Conservation (phyloP, 2,888 invertebrate genomes). For the Papilio gigon region DNA sequence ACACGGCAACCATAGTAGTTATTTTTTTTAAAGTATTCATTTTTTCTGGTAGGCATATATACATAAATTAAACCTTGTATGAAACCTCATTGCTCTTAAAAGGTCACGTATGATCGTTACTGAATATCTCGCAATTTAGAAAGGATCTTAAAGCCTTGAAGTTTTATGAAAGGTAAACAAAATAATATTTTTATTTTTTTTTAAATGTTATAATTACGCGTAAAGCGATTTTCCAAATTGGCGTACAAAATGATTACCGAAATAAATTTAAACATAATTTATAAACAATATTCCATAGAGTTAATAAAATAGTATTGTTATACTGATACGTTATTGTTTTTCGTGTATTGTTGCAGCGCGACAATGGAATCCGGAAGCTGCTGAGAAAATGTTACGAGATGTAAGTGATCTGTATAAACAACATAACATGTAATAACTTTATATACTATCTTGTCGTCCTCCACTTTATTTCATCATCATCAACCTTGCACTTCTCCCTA, state of each 20-base stretch:
- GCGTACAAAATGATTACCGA: background rate
- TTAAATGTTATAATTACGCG: background rate
- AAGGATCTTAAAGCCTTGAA: conserved; percentile 3
- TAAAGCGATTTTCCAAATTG: background rate
- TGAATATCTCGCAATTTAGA: conserved; percentile 8
- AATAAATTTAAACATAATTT: no score
- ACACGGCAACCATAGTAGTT: background rate
- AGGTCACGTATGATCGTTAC: background rate
- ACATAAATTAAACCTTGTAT: conserved; percentile 1
- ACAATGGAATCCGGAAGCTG: conserved; percentile 92
- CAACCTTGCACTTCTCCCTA: no score
- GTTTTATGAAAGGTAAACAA: background rate
- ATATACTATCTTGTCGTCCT: no score
- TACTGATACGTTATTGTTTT: background rate
- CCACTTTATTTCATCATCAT: no score
- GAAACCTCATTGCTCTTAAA: background rate
- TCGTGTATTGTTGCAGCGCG: conserved; percentile 84
- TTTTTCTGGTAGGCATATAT: background rate
- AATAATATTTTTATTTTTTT: background rate
- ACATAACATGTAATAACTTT: no score
- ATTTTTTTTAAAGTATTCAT: no score
- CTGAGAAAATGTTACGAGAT: conserved; percentile 95
- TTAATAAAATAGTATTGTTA: background rate
- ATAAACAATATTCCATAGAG: background rate
- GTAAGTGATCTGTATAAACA: conserved; percentile 81